Evolutionary conservation across 2,113 vertebrate species (phyloP).

Genomic region (Pimephales promelas): DNA sequence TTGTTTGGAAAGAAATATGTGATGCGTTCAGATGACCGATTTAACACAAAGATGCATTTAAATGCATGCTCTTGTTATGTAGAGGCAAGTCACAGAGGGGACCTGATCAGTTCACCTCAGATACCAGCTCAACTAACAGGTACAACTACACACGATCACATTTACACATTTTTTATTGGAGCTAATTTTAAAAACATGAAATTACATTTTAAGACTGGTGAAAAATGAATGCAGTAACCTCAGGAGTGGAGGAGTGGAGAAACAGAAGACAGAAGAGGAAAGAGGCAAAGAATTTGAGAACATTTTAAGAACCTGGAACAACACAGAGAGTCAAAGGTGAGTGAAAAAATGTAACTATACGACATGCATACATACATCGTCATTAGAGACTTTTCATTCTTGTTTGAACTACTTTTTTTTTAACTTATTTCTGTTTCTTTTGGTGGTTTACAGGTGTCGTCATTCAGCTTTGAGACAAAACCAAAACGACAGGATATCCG

Average conservation of each 20-base stretch:
- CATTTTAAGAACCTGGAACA: conserved; percentile 20
- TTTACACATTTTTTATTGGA: not conserved
- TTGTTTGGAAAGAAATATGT: not conserved
- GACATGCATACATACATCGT: too few relatives aligned
- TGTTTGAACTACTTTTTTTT: not conserved
- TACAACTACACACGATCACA: not conserved
- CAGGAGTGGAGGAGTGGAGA: conserved; percentile 14
- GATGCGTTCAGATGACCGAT: not conserved
- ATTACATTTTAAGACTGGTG: conserved; percentile 4
- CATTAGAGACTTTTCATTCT: not conserved
- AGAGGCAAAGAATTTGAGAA: conserved; percentile 26
- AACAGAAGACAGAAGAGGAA: conserved; percentile 37
- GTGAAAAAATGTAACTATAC: not conserved
- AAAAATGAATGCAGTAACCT: conserved; percentile 11
- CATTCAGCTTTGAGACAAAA: conserved; percentile 91
- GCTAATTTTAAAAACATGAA: not conserved
- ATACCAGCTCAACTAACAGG: conserved; percentile 39
- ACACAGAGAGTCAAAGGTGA: conserved; percentile 31
- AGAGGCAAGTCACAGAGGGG: conserved; percentile 88
- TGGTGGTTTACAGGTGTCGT: conserved; percentile 80
- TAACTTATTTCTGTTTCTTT: conserved; percentile 58
- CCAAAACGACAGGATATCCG: conserved; percentile 91
- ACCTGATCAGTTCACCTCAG: conserved; percentile 80
- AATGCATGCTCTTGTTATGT: conserved; percentile 47
- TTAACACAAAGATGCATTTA: not conserved